A percentile compares a stretch with the other conserved stretches of the same genome.
phyloP scores from a whole-genome alignment of 2,888 invertebrate species.

The Rhamphomyia laevipes region DNA sequence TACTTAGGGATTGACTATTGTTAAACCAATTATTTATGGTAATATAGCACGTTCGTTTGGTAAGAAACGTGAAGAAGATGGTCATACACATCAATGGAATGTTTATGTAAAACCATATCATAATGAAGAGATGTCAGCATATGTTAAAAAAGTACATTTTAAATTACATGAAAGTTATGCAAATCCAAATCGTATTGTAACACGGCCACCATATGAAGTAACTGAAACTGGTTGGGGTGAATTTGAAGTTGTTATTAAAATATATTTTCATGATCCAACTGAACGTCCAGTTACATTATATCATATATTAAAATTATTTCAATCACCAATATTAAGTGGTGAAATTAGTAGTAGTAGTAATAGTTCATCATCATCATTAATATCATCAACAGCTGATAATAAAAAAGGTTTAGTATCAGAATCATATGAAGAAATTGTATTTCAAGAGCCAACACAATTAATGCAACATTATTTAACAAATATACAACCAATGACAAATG shows the following conservation, averaged over 20 bases:
- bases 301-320: slow-evolving; percentile 89
- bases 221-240: slow-evolving; percentile 99
- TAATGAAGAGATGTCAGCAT: slow-evolving; percentile 87
- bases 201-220: slow-evolving; percentile 93
- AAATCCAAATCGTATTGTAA: slow-evolving; percentile 85
- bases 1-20: slow-evolving; percentile 65
- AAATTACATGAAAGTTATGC: slow-evolving; percentile 96
- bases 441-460: slow-evolving; percentile 77
- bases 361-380: slow-evolving; percentile 22
- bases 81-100: slow-evolving; percentile 98
- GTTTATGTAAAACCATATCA: slow-evolving; percentile 89
- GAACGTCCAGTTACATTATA: slow-evolving; percentile 83
- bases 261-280: slow-evolving; percentile 93
- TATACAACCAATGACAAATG: slow-evolving; percentile 60
- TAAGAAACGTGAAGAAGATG: slow-evolving; percentile 92
- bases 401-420: slow-evolving; percentile 76
- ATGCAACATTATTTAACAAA: slow-evolving; percentile 81
- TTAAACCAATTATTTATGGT: slow-evolving; percentile 94
- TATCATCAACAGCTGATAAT: slow-evolving; percentile 37
- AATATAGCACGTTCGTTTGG: slow-evolving; percentile 93
- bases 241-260: slow-evolving; percentile 95
- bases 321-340: slow-evolving; percentile 49
- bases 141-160: slow-evolving; percentile 92
- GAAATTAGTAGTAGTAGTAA: too few relatives aligned
- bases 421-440: slow-evolving; percentile 91